Evolutionary conservation across 30 jellyfish, hydroid and myxozoan species (phyloP), one percentile per base, ranked within the genome.

Genomic region (Rhopilema esculentum): DNA sequence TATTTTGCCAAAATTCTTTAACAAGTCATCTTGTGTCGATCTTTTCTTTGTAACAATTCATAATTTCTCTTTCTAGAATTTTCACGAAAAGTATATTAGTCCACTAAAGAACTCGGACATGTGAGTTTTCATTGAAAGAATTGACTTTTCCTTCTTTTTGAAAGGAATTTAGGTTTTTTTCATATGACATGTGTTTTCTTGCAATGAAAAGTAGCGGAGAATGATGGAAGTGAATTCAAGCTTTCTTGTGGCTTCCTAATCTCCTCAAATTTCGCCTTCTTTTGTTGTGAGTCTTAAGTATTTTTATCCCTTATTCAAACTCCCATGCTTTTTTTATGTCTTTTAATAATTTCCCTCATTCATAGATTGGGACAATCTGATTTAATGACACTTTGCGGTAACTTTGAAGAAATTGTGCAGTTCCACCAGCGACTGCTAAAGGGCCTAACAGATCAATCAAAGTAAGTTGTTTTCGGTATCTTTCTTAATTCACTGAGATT

Each of bases 381-480:
- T 29, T 20, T 86, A 29, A 77, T 53, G 30, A 75, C 94, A n/a
- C 79, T 94, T 8, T 79, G 95, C 65, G 93, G 97, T 23, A 94
- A 89, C 61, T 94, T 89, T 70, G 91, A 79, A 27, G 97, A 94
- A 22, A 94, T 94, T 31, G 97, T 94, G 17, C 86, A 71, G 26
- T 90, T 89, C 51, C 98, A 94, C 40, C 86, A 89, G 70, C 72
- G 52, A 4, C 66, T 94, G 29, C 40, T 80, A 27, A 79, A 89
- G 69, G 76, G 84, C 30, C 79, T 94, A 29, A 97, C 85, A 48
- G 91, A 30, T 18, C 94, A 94, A 77, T 30, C 89, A 23, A 51
- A 65, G 98, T 94, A 89, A 49, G 96, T 16, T 72, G 66, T 16
- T 22, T 4, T 33, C 67, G 0, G 29, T 23, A 1, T 30, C 26